These are phyloP conservation scores for Uropsilus gracilis DNA, from an alignment of 2,113 vertebrate genomes.

Conservation along the genomic window DNA sequence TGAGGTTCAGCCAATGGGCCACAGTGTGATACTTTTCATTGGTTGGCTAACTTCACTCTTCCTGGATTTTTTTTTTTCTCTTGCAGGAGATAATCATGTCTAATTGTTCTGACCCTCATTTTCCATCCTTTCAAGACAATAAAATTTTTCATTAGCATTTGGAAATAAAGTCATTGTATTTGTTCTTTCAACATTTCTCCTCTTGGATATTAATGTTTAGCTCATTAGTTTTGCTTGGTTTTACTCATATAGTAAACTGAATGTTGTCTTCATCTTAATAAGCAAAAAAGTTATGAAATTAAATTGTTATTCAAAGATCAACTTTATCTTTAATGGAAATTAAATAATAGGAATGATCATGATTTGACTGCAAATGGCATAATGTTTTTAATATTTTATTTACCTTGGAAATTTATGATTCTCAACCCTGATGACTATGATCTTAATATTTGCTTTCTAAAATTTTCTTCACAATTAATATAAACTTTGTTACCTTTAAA, in stretches of 20 bases:
- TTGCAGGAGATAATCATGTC: not conserved
- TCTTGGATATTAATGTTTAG: not conserved
- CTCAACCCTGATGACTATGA: not conserved
- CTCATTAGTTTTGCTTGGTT: not conserved
- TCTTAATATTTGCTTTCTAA: not conserved
- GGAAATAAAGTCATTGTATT: not conserved
- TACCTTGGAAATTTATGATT: not conserved
- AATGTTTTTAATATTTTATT: conserved; percentile 27
- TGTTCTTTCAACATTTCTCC: not conserved
- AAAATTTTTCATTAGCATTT: not conserved
- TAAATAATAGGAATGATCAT: not conserved
- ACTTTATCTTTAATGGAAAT: not conserved
- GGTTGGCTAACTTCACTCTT: not conserved
- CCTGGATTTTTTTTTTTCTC: not conserved
- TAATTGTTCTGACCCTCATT: not conserved
- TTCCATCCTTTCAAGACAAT: not conserved
- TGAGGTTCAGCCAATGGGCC: not conserved
- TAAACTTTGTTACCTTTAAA: not conserved
- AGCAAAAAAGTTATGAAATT: not conserved
- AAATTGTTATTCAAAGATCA: conserved; percentile 1
- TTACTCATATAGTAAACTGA: not conserved
- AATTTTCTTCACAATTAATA: not conserved
- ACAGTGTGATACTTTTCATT: not conserved
- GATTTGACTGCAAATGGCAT: not conserved
- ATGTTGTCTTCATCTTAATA: not conserved